Evolutionary conservation across 2,888 invertebrate species (phyloP).

Genomic region (Eupithecia inturbata): DNA sequence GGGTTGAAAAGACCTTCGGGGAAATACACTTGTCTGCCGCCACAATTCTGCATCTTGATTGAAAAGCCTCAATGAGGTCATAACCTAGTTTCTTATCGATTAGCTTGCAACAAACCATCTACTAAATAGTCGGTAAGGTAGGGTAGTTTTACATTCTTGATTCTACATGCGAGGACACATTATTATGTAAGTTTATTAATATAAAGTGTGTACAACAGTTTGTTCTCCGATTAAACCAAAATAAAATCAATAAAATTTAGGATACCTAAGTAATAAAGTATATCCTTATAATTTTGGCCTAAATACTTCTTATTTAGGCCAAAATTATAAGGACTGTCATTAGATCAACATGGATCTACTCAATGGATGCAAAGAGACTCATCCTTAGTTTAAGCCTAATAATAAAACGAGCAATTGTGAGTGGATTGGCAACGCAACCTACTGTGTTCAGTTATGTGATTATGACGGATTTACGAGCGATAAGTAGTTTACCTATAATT

Average conservation of each 20-base stretch:
- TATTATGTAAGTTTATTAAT: too few relatives aligned
- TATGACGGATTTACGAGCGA: neutral
- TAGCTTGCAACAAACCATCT: neutral
- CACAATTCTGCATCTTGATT: slow-evolving; percentile 1
- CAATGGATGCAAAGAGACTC: neutral
- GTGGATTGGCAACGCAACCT: neutral
- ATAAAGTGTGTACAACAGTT: too few relatives aligned
- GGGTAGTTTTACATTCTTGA: too few relatives aligned
- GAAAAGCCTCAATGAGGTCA: slow-evolving; percentile 22
- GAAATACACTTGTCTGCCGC: neutral
- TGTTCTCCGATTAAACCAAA: too few relatives aligned
- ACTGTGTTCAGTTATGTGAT: too few relatives aligned
- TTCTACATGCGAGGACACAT: too few relatives aligned
- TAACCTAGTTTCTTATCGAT: slow-evolving; percentile 36
- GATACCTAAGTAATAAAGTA: too few relatives aligned
- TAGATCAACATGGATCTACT: neutral
- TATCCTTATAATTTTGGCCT: too few relatives aligned
- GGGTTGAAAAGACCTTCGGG: slow-evolving; percentile 13
- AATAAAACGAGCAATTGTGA: neutral
- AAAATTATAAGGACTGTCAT: neutral
- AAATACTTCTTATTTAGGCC: too few relatives aligned
- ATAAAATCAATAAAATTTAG: too few relatives aligned
- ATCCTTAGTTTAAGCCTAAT: neutral
- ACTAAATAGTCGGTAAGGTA: neutral
- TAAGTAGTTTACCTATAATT: too few relatives aligned